Evolutionary conservation across 2,113 vertebrate genomes (phyloP).

Genomic region (Trogon melanurus): DNA sequence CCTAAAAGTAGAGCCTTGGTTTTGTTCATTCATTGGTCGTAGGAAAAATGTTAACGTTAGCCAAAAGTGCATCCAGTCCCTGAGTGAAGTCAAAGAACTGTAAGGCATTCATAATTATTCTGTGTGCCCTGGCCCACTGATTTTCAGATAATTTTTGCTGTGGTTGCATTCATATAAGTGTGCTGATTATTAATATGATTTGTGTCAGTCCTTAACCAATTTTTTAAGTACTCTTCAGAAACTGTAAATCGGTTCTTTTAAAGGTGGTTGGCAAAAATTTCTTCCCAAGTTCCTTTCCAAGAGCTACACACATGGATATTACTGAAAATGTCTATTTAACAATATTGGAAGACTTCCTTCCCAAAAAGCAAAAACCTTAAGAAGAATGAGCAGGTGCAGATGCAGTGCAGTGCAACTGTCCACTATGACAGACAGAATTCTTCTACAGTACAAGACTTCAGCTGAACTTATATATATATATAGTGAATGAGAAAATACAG

Average conservation of each 20-base stretch:
- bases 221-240: neutral
- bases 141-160: slow-evolving; percentile 25
- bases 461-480: neutral
- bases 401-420: neutral
- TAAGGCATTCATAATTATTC: slow-evolving; percentile 16
- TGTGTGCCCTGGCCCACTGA: neutral
- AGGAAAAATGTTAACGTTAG: neutral
- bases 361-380: neutral
- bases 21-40: slow-evolving; percentile 30
- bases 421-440: neutral
- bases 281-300: neutral
- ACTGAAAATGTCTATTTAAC: neutral
- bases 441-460: neutral
- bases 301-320: neutral
- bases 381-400: neutral
- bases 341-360: neutral
- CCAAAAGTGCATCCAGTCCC: neutral
- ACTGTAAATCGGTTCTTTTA: neutral
- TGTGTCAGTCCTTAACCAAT: neutral
- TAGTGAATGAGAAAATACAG: neutral
- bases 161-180: neutral
- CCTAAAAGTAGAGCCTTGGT: neutral
- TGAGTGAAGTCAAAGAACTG: slow-evolving; percentile 6
- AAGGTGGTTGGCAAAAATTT: neutral
- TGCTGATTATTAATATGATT: slow-evolving; percentile 21